Conservation (phyloP, 2,797 vertebrate genomes). For the Chelidonichthys spinosus region DNA sequence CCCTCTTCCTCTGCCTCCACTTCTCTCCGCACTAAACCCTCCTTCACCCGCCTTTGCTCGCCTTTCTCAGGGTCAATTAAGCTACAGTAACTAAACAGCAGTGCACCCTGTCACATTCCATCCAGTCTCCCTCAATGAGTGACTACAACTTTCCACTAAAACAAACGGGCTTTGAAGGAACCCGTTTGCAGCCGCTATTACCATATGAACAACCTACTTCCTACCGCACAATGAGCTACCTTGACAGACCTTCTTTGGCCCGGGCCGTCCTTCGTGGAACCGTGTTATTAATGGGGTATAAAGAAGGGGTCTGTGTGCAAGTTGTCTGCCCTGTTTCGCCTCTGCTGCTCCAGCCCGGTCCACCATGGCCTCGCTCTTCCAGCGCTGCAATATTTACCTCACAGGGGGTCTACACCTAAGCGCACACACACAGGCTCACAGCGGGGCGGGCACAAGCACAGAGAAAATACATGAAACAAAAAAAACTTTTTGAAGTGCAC, state of each 20-base stretch:
- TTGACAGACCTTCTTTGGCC: slow-evolving; percentile 78
- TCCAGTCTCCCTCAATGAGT: slow-evolving; percentile 71
- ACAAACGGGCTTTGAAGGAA: slow-evolving; percentile 79
- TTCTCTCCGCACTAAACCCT: slow-evolving; percentile 38
- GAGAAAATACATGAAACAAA: slow-evolving; percentile 64
- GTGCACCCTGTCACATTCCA: slow-evolving; percentile 82
- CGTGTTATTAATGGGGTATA: slow-evolving; percentile 71
- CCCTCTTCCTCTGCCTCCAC: slow-evolving; percentile 26
- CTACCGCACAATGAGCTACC: slow-evolving; percentile 76
- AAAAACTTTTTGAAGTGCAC: slow-evolving; percentile 62
- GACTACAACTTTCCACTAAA: slow-evolving; percentile 82
- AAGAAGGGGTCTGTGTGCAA: slow-evolving; percentile 73
- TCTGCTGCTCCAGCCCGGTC: slow-evolving; percentile 36
- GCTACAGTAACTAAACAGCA: slow-evolving; percentile 80
- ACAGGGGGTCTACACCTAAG: slow-evolving; percentile 66
- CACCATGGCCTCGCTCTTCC: slow-evolving; percentile 53
- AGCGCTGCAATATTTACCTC: slow-evolving; percentile 67
- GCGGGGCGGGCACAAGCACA: slow-evolving; percentile 50
- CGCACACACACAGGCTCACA: slow-evolving; percentile 61
- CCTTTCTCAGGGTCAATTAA: slow-evolving; percentile 82
- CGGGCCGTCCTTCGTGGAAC: slow-evolving; percentile 69
- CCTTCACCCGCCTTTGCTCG: slow-evolving; percentile 35
- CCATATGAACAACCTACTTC: slow-evolving; percentile 83
- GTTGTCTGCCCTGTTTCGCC: slow-evolving; percentile 56
- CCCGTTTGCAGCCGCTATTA: slow-evolving; percentile 78